Conservation (phyloP, 1,140 invertebrate genomes). For the Aphis gossypii region DNA sequence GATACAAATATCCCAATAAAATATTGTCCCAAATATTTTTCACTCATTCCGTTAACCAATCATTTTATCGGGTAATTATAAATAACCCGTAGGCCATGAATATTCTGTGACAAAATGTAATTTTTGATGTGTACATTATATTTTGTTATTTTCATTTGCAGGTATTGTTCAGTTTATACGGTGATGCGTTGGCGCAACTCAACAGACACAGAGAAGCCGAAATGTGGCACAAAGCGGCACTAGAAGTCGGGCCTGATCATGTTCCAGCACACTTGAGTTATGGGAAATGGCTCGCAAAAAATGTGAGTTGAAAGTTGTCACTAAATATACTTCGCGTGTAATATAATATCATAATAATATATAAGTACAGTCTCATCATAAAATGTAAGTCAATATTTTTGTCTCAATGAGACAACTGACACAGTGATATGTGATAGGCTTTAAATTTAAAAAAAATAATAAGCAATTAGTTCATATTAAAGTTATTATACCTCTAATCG, state of each 20-base stretch:
- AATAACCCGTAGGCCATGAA: too few species aligned
- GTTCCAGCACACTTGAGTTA: conserved; percentile 83
- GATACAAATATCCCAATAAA: background rate
- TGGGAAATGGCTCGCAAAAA: conserved; percentile 86
- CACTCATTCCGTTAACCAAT: background rate
- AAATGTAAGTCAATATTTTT: background rate
- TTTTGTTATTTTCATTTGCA: conserved; percentile 51
- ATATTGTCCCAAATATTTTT: background rate
- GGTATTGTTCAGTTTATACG: conserved; percentile 64
- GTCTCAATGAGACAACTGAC: background rate
- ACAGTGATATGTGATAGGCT: background rate
- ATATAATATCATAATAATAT: background rate
- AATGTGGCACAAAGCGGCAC: conserved; percentile 70
- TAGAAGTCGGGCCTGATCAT: conserved; percentile 71
- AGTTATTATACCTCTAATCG: background rate
- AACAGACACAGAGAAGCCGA: conserved; percentile 69
- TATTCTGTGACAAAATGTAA: background rate
- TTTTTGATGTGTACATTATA: background rate
- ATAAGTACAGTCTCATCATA: too few species aligned
- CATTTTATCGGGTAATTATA: background rate
- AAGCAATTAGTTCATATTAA: background rate
- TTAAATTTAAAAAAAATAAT: background rate
- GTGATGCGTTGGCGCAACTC: conserved; percentile 66
- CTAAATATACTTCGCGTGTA: background rate
- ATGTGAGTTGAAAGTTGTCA: conserved; percentile 72